These are phyloP conservation scores for Scomber colias DNA, from an alignment of 2,113 vertebrate genomes.

Conservation along the genomic window DNA sequence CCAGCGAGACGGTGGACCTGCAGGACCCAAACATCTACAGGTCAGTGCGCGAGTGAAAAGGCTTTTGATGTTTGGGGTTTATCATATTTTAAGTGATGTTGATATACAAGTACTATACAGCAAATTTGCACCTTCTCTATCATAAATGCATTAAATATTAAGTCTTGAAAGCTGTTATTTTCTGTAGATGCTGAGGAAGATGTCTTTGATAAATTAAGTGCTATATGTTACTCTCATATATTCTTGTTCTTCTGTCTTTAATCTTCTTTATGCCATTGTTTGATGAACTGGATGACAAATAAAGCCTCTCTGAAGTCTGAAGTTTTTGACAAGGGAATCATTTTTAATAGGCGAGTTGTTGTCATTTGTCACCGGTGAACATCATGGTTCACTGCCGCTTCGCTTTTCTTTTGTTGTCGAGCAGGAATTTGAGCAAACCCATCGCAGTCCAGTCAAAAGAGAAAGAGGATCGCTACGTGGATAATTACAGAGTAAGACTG, in stretches of 20 bases:
- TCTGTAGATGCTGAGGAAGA: too few relatives aligned
- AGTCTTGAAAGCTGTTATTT: too few relatives aligned
- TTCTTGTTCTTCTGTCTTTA: background rate
- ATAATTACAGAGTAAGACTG: slow-evolving; percentile 92
- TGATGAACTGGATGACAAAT: slow-evolving; percentile 1
- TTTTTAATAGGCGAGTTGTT: background rate
- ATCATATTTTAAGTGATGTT: background rate
- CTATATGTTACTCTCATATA: background rate
- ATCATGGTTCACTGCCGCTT: background rate
- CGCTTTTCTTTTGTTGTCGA: slow-evolving; percentile 24
- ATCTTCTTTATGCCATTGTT: background rate
- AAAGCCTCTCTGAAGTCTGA: background rate
- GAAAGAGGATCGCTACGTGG: slow-evolving; percentile 98
- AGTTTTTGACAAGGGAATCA: background rate
- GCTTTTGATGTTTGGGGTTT: background rate
- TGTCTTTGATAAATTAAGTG: too few relatives aligned
- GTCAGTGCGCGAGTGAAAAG: slow-evolving; percentile 61
- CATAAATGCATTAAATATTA: too few relatives aligned
- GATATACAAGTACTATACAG: too few relatives aligned
- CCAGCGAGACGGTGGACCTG: slow-evolving; percentile 93
- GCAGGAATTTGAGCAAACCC: slow-evolving; percentile 94
- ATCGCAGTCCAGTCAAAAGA: slow-evolving; percentile 99
- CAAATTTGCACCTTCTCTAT: background rate
- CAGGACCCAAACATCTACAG: slow-evolving; percentile 91
- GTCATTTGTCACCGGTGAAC: background rate